Conservation (phyloP, 1,140 invertebrate genomes). For the Musca vetustissima region DNA sequence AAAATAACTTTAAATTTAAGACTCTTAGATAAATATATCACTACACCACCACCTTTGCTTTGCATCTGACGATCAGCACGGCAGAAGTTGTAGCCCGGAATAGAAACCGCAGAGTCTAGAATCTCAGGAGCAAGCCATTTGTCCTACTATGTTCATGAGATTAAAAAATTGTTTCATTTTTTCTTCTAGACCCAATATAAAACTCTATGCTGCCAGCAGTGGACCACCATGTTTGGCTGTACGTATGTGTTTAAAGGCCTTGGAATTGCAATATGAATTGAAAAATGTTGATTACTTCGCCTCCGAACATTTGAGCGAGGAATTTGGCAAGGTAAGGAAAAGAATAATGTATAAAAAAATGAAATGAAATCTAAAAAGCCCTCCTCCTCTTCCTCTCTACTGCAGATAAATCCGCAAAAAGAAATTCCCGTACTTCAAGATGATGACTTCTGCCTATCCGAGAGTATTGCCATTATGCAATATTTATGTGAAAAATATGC, state of each 20-base stretch:
- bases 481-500: slow-evolving; percentile 75
- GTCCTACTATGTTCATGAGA: too few relatives aligned
- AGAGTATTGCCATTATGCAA: slow-evolving; percentile 75
- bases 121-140: too few relatives aligned
- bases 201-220: slow-evolving; percentile 71
- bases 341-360: too few relatives aligned
- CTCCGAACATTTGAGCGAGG: slow-evolving; percentile 70
- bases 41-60: too few relatives aligned
- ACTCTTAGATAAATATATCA: too few relatives aligned
- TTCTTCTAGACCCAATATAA: slow-evolving; percentile 56
- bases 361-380: not conserved
- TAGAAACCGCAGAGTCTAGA: too few relatives aligned
- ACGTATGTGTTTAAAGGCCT: slow-evolving; percentile 64
- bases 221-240: slow-evolving; percentile 74
- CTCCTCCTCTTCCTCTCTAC: not conserved
- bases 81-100: too few relatives aligned
- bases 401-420: slow-evolving; percentile 76
- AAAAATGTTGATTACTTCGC: slow-evolving; percentile 68
- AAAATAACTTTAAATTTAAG: too few relatives aligned
- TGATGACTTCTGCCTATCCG: slow-evolving; percentile 70
- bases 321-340: slow-evolving; percentile 65
- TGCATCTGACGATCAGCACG: too few relatives aligned
- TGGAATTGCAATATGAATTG: slow-evolving; percentile 66
- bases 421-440: slow-evolving; percentile 77
- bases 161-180: too few relatives aligned